A percentile compares a stretch with the other conserved stretches of the same genome.
phyloP scores from a whole-genome alignment of 53 echinoderm and acorn worm species.

The Actinopyga echinites region DNA sequence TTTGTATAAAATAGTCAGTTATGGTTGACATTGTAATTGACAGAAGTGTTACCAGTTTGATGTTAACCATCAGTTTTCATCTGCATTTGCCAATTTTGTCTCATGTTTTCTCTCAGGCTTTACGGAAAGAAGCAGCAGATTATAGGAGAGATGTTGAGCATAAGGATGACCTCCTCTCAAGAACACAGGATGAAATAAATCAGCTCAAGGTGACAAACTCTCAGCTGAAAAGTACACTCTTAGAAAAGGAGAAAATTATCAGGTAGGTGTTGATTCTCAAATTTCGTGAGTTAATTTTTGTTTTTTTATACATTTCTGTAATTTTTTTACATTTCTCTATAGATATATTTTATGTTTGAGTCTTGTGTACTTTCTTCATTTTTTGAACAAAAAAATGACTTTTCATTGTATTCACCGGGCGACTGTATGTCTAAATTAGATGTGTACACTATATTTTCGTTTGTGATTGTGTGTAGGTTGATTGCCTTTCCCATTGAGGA shows the following conservation, averaged over 20 bases:
- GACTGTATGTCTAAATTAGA: not conserved
- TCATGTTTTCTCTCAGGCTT: not conserved
- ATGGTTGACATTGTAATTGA: too few species aligned
- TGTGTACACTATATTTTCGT: not conserved
- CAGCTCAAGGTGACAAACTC: not conserved
- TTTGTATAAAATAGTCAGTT: too few species aligned
- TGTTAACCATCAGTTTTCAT: too few species aligned
- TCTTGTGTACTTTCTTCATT: too few species aligned
- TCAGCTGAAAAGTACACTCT: not conserved
- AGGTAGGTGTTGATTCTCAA: not conserved
- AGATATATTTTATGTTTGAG: too few species aligned
- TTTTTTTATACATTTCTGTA: not conserved
- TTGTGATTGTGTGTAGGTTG: not conserved
- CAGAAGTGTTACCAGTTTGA: too few species aligned
- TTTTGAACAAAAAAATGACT: too few species aligned
- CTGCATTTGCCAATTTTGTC: too few species aligned
- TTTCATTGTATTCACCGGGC: not conserved
- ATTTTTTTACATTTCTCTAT: not conserved
- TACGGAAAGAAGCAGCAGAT: not conserved
- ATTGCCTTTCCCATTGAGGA: too few species aligned
- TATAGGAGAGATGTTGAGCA: not conserved
- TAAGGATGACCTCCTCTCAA: not conserved
- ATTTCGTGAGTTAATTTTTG: too few species aligned
- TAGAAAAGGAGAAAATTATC: constrained; percentile 11
- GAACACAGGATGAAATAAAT: not conserved